Evolutionary conservation across 2,797 vertebrate genomes (phyloP).

Genomic region (Chloroceryle amazona): DNA sequence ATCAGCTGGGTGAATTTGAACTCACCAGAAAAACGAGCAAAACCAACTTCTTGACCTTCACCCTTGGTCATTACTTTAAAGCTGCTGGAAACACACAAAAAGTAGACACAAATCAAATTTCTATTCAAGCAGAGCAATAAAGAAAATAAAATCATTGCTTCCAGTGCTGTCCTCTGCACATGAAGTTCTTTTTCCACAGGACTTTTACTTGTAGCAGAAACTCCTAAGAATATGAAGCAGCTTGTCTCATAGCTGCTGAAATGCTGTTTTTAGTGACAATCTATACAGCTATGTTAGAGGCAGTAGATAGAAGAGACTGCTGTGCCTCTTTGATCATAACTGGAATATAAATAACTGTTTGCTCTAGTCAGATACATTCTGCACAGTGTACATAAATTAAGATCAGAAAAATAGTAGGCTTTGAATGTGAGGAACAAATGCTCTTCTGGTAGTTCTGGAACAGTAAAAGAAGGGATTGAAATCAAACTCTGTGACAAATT

Average conservation of each 20-base stretch:
- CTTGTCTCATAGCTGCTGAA: background rate
- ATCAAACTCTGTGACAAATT: slow-evolving; percentile 20
- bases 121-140: background rate
- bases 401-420: slow-evolving; percentile 20
- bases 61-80: background rate
- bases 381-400: slow-evolving; percentile 11
- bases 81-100: background rate
- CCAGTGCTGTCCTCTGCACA: background rate
- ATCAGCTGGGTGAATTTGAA: background rate
- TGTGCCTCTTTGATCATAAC: slow-evolving; percentile 23
- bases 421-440: slow-evolving; percentile 10
- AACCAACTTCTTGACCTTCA: background rate
- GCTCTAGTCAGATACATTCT: slow-evolving; percentile 18
- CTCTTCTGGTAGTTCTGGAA: background rate
- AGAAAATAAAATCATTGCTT: background rate
- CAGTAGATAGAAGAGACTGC: background rate
- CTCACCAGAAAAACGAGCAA: background rate
- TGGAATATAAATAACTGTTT: slow-evolving; percentile 46
- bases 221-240: background rate
- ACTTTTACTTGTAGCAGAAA: background rate
- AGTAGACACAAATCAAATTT: background rate
- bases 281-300: background rate
- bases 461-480: background rate
- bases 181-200: background rate
- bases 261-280: background rate